Evolutionary conservation across 2,113 vertebrate species (phyloP).

Genomic region (Aptenodytes forsteri): DNA sequence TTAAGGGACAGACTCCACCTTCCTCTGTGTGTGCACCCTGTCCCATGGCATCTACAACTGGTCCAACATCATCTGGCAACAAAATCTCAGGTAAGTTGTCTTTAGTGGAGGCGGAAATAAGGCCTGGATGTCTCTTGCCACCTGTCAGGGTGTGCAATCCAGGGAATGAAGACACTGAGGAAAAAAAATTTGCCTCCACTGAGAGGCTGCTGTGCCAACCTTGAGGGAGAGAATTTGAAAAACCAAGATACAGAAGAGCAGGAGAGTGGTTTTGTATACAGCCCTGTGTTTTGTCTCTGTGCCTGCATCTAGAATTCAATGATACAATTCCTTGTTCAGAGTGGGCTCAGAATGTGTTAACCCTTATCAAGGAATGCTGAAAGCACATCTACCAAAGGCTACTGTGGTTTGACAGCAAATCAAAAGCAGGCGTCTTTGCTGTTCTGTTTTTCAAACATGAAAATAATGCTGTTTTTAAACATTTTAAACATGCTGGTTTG

Average conservation of each 20-base stretch:
- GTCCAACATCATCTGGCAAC: conserved; percentile 14
- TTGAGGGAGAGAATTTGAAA: background rate
- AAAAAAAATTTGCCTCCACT: background rate
- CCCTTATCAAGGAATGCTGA: background rate
- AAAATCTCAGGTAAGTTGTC: conserved; percentile 70
- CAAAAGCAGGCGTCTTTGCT: background rate
- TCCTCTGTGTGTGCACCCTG: conserved; percentile 11
- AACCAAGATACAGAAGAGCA: background rate
- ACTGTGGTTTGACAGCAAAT: background rate
- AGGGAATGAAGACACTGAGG: background rate
- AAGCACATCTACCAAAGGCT: background rate
- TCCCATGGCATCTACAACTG: background rate
- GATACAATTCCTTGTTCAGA: background rate
- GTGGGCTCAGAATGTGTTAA: background rate
- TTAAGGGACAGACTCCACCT: conserved; percentile 55
- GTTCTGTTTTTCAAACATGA: background rate
- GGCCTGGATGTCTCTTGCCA: background rate
- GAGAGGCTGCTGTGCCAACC: background rate
- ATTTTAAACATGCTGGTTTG: background rate
- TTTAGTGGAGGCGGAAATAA: background rate
- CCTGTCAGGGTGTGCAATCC: background rate
- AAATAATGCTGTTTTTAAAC: background rate
- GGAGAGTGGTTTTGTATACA: background rate
- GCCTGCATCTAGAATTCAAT: background rate
- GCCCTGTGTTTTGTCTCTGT: background rate